phyloP scores from a whole-genome alignment of 2,113 vertebrate genomes.

The Regulus satrapa region DNA sequence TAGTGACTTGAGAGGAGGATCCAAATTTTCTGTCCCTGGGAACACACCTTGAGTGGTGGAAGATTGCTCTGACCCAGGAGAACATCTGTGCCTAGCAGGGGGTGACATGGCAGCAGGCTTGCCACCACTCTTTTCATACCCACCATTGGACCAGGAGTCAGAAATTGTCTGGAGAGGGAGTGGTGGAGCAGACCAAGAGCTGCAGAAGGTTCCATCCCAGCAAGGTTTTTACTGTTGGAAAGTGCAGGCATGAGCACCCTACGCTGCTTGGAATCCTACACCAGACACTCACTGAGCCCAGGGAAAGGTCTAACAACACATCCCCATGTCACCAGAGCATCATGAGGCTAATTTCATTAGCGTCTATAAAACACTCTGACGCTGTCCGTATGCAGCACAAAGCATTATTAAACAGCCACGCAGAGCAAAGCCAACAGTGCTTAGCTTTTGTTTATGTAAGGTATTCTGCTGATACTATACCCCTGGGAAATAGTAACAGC shows the following conservation, averaged over 20 bases:
- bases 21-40: background rate
- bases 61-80: background rate
- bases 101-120: background rate
- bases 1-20: fast-evolving
- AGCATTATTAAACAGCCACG: background rate
- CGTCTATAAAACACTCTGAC: background rate
- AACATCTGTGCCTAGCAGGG: background rate
- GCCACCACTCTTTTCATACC: fast-evolving
- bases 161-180: background rate
- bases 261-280: background rate
- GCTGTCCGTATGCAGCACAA: background rate
- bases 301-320: background rate
- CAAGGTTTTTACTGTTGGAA: fast-evolving
- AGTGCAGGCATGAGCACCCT: background rate
- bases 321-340: background rate
- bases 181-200: background rate
- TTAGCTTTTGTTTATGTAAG: slow-evolving; percentile 18
- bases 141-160: background rate
- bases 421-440: background rate
- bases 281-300: background rate
- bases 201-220: background rate
- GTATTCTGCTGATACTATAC: slow-evolving; percentile 3
- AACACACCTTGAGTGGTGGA: background rate
- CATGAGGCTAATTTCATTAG: slow-evolving; percentile 1
- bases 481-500: background rate